Percentiles rank a stretch among this genome's conserved stretches.
Conservation (phyloP, 92 coral and sea anemone genomes). For the Montipora capitata region DNA sequence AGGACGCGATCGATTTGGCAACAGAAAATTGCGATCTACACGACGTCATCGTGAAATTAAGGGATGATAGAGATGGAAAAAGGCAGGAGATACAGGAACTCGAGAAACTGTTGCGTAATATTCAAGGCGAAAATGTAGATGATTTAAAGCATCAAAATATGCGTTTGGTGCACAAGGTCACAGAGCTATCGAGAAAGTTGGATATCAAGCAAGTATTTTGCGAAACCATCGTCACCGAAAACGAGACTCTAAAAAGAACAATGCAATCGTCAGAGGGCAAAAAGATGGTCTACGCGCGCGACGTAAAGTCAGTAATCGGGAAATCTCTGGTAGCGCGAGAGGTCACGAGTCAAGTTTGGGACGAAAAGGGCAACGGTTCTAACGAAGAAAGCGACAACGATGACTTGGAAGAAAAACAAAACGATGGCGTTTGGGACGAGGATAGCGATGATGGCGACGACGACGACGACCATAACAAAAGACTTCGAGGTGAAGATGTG, state of each 20-base stretch:
- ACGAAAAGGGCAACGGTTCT: constrained; percentile 57
- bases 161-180: constrained; percentile 46
- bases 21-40: constrained; percentile 87
- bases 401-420: neutral
- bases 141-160: constrained; percentile 57
- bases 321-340: constrained; percentile 27
- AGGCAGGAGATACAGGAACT: constrained; percentile 60
- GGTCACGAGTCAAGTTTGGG: constrained; percentile 40
- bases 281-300: constrained; percentile 51
- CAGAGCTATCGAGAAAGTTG: constrained; percentile 49
- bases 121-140: constrained; percentile 53
- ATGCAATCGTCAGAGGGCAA: constrained; percentile 57
- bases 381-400: neutral
- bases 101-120: constrained; percentile 55
- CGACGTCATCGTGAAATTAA: constrained; percentile 73
- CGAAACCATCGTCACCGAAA: constrained; percentile 77
- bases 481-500: too few species aligned
- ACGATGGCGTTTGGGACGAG: too few species aligned
- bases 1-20: constrained; percentile 70
- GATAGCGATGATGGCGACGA: too few species aligned
- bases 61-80: constrained; percentile 61
- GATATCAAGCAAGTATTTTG: constrained; percentile 83
- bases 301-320: constrained; percentile 44
- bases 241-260: constrained; percentile 59
- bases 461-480: too few species aligned